Evolutionary conservation across 1,140 invertebrate species (phyloP), one percentile per base, ranked within the genome.

Genomic region (Sinonovacula constricta): DNA sequence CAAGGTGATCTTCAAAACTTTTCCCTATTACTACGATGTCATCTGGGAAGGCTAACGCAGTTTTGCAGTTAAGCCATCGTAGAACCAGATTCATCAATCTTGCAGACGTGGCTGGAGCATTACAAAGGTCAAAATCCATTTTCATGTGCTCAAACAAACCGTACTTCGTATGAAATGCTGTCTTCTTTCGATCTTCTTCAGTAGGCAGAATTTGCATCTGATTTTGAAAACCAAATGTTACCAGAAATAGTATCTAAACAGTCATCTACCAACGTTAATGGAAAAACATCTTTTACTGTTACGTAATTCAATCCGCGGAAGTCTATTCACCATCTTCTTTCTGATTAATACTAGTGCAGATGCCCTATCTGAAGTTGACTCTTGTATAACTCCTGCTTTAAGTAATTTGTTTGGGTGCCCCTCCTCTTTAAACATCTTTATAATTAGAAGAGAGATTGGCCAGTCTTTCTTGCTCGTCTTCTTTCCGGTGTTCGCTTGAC

Each of bases 151-250:
- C 31, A 62, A 3, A 62, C 24, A 62, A 34, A 12, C 59, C 26
- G 26, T 62, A 62, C 31, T 0, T 33, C 14, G 59, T 62, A 14
- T 33, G 12, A 34, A 62, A 62, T 30, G 59, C 59, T 5, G 59
- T 62, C 31, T 45, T 45, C 12, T 66, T 30, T 15, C 31, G 10
- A 10, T 3, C 59, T 56, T 4, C 5, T 7, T 56, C 24, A 62
- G 18, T 62, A 62, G 10, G 59, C 59, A 3, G 31, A 62, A n/a
- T 62, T 62, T 2, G 59, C 59, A 33, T 34, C 59, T 49, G n/a
- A 49, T 22, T 56, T 56, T 56, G 24, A 56, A 24, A 56, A 56
- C 54, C 54, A 56, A 5, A 56, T 4, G 26, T 24, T 56, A 24
- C 54, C 54, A n/a, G 24, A 12, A 22, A 56, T 15, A 5, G 54